A percentile compares a stretch with the other conserved stretches of the same genome.
phyloP scores from a whole-genome alignment of 2,113 vertebrate genomes.

The zebrafish (Danio rerio) region GRCz12tu NC_133180.1:601501-602000 shows the following conservation, averaged over 20 bases:
- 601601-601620: conserved; percentile 48
- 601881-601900: no score
- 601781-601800: no score
- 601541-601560: conserved; percentile 50
- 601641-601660: no score
- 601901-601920: not conserved
- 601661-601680: no score
- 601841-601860: conserved; percentile 12
- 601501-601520: no score
- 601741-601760: no score
- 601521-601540: no score
- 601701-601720: no score
- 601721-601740: no score
- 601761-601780: no score
- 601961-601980: not conserved
- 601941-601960: not conserved
- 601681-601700: no score
- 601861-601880: conserved; percentile 15
- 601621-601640: not conserved
- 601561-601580: conserved; percentile 62
- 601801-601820: conserved; percentile 29
- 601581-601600: conserved; percentile 37
- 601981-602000: no score
- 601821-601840: not conserved
- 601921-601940: conserved; percentile 33